phyloP scores from a whole-genome alignment of 2,113 vertebrate genomes.

The Entosphenus tridentatus region DNA sequence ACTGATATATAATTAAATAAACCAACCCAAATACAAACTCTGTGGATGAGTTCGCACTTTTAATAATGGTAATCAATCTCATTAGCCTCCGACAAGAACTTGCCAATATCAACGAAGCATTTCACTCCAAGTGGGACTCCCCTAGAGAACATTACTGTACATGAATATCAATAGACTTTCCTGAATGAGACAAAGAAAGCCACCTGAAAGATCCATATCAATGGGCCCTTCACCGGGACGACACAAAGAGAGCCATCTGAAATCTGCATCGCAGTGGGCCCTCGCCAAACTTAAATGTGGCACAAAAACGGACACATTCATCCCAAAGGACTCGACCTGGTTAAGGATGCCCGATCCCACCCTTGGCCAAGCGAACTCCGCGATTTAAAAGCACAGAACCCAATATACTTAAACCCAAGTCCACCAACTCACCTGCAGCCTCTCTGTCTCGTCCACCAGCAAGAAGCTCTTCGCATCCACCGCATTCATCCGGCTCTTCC shows the following conservation, averaged over 20 bases:
- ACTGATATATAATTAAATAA: no score
- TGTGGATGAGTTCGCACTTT: no score
- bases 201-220: no score
- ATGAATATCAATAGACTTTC: no score
- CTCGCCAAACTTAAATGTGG: background rate
- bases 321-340: background rate
- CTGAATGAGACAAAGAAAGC: no score
- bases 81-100: no score
- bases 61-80: no score
- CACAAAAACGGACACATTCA: constrained; percentile 3
- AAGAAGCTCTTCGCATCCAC: constrained; percentile 75
- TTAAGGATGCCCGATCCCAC: background rate
- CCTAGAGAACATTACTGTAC: no score
- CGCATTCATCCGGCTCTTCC: constrained; percentile 44
- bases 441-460: constrained; percentile 76
- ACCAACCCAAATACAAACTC: no score
- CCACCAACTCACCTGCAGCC: constrained; percentile 53
- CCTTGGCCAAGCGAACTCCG: background rate
- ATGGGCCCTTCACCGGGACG: no score
- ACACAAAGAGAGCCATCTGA: background rate
- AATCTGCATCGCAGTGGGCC: constrained; percentile 11
- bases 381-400: background rate
- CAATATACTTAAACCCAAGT: background rate
- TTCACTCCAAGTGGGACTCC: no score
- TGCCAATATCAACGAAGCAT: no score